A percentile compares a stretch with the other conserved stretches of the same genome.
Conservation (phyloP, 2,113 vertebrate species). For the Hippotragus niger region DNA sequence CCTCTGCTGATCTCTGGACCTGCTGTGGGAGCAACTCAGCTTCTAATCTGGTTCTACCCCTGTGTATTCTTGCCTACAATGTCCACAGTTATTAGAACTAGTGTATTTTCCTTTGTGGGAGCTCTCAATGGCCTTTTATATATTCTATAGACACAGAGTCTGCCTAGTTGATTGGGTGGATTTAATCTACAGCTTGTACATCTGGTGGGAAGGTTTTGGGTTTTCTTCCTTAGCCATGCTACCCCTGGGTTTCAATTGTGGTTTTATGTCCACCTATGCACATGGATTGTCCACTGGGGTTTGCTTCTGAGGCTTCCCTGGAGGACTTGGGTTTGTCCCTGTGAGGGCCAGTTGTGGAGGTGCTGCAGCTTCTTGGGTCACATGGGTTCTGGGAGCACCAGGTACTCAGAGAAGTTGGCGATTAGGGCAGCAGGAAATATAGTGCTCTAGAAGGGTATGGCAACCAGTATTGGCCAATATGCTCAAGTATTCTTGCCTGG, state of each 20-base stretch:
- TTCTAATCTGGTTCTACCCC: background rate
- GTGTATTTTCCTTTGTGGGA: background rate
- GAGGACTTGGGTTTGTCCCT: background rate
- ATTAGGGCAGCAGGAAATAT: background rate
- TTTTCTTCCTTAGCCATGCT: background rate
- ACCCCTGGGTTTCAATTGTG: background rate
- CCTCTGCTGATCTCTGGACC: background rate
- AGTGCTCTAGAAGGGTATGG: background rate
- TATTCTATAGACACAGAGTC: background rate
- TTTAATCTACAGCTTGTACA: background rate
- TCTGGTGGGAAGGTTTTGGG: background rate
- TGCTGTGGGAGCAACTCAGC: background rate
- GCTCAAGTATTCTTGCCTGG: background rate
- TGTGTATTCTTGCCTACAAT: background rate
- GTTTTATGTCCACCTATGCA: background rate
- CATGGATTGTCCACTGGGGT: background rate
- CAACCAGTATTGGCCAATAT: background rate
- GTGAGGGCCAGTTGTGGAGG: background rate
- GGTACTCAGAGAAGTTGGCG: background rate
- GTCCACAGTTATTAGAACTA: background rate
- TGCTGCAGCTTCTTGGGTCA: background rate
- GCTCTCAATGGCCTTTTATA: background rate
- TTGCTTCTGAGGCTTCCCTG: background rate
- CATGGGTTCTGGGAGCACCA: background rate
- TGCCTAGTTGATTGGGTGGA: background rate